A percentile compares a stretch with the other conserved stretches of the same genome.
Evolutionary conservation across 1,140 invertebrate genomes (phyloP).

Genomic region (Eueides isabella): DNA sequence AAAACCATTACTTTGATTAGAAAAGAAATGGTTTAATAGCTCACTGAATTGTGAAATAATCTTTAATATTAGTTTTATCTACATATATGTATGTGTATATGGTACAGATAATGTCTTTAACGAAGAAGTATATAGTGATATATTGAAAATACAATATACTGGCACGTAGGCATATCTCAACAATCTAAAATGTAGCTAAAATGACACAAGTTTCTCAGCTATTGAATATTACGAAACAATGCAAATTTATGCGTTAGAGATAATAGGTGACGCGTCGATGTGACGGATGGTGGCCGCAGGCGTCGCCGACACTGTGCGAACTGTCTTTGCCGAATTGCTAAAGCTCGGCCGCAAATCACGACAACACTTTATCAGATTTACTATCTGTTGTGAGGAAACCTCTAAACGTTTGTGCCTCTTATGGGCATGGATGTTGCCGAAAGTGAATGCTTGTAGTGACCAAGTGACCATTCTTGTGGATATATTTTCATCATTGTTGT

Average conservation of each 20-base stretch:
- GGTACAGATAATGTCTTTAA: background rate
- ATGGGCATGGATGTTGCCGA: constrained; percentile 18
- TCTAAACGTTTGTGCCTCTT: constrained; percentile 16
- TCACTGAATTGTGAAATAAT: background rate
- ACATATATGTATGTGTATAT: too few species aligned
- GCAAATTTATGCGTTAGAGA: constrained; percentile 32
- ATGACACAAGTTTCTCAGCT: constrained; percentile 28
- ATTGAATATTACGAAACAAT: constrained; percentile 28
- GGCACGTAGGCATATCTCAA: background rate
- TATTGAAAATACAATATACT: background rate
- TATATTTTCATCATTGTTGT: background rate
- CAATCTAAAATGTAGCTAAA: constrained; percentile 13
- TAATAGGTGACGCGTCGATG: constrained; percentile 34
- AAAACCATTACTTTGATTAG: constrained; percentile 5
- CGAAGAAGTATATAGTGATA: background rate
- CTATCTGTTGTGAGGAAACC: constrained; percentile 25
- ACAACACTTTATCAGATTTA: constrained; percentile 23
- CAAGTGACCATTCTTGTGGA: background rate
- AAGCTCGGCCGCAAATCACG: constrained; percentile 25
- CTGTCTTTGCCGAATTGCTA: constrained; percentile 19
- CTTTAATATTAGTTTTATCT: background rate
- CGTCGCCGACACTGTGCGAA: constrained; percentile 24
- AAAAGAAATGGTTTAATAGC: background rate
- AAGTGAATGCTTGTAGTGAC: constrained; percentile 12
- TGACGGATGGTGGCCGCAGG: constrained; percentile 34